phyloP scores from a whole-genome alignment of 2,797 vertebrate species.

The Chelonia mydas region DNA sequence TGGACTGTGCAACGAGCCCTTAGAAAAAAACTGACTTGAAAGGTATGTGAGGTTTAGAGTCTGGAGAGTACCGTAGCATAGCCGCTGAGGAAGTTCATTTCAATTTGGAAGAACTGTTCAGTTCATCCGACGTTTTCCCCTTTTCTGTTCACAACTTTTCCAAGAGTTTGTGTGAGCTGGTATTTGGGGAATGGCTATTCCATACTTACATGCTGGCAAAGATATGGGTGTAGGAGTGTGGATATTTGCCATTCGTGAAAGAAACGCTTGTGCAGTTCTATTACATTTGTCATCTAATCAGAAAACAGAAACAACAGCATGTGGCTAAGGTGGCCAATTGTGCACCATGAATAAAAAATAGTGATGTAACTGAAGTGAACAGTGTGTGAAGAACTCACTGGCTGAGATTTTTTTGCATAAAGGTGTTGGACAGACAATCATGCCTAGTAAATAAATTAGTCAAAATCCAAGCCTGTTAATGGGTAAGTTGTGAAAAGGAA shows the following conservation, averaged over 20 bases:
- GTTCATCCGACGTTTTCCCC: not conserved
- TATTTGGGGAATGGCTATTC: not conserved
- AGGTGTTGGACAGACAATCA: not conserved
- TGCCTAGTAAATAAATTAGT: not conserved
- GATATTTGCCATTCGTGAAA: not conserved
- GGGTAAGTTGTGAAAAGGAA: not conserved
- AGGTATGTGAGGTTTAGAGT: not conserved
- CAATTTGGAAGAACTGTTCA: not conserved
- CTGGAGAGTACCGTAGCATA: fast-evolving
- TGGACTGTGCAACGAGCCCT: fast-evolving
- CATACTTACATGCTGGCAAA: not conserved
- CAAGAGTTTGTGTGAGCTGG: not conserved
- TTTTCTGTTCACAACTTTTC: not conserved
- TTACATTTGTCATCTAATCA: fast-evolving
- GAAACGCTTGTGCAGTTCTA: not conserved
- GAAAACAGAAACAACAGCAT: not conserved
- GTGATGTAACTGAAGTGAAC: no score
- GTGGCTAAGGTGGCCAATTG: fast-evolving
- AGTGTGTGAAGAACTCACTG: not conserved
- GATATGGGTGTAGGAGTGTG: fast-evolving
- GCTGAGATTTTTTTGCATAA: not conserved
- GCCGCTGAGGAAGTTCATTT: fast-evolving
- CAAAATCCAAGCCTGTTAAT: not conserved
- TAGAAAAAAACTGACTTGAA: fast-evolving
- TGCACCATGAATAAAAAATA: not conserved